Evolutionary conservation across 2,888 invertebrate genomes (phyloP).

Genomic region (Automeris io): DNA sequence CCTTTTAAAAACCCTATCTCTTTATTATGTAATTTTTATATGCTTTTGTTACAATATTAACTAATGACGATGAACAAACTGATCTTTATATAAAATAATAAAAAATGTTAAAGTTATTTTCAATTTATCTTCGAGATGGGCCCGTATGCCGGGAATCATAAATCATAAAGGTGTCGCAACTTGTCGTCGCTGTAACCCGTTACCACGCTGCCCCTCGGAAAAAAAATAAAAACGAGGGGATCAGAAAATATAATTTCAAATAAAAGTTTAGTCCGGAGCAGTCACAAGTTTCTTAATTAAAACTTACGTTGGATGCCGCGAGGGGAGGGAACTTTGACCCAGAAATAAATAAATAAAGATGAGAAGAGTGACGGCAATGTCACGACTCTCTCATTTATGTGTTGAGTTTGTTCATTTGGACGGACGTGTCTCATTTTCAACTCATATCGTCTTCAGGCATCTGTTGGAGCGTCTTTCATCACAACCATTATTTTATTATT

Average conservation of each 20-base stretch:
- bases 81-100: conserved; percentile 14
- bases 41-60: no score
- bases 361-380: conserved; percentile 44
- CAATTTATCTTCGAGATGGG: conserved; percentile 30
- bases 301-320: conserved; percentile 71
- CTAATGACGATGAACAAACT: not conserved
- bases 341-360: conserved; percentile 74
- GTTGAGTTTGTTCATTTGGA: conserved; percentile 64
- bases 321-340: conserved; percentile 68
- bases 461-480: conserved; percentile 11
- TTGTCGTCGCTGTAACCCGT: conserved; percentile 61
- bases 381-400: conserved; percentile 73
- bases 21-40: not conserved
- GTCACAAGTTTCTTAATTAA: conserved; percentile 79
- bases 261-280: conserved; percentile 68
- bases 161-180: conserved; percentile 62
- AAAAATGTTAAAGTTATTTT: conserved; percentile 40
- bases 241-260: conserved; percentile 75
- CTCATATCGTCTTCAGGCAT: conserved; percentile 20
- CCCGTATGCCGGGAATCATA: conserved; percentile 49
- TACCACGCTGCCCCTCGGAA: conserved; percentile 46
- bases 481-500: not conserved
- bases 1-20: not conserved
- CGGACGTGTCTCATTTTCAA: conserved; percentile 55
- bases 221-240: conserved; percentile 64